Base-by-base conservation (phyloP, 2,113 vertebrate genomes). In the Brachionichthys hirsutus region DNA sequence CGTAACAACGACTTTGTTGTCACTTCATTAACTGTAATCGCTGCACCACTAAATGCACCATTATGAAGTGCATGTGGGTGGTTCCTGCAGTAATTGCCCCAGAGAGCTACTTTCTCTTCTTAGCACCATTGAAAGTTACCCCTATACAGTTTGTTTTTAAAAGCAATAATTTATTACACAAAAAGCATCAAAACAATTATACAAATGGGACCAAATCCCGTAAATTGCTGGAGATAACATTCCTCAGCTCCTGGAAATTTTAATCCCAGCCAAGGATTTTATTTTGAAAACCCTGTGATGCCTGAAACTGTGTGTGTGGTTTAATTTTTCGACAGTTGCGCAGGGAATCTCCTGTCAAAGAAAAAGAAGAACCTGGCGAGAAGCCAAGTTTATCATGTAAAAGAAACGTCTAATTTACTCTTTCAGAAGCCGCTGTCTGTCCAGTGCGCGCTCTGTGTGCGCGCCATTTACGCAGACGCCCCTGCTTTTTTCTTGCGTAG, bases 301-400 rank as follows among this genome's bases (percentile, higher is more conserved):
- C 20, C 1, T 10, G 18, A 1, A 2, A 42, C 2, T 20, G 3
- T 46, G 13, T 46, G 13, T 36, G 0, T 2, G 18, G 0, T 17
- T 73, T 81, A 59, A 69, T 48, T 13, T 35, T n/a, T n/a, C n/a
- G n/a, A n/a, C n/a, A n/a, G 72, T 67, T 10, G 68, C 60, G 67
- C 14, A 48, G 83, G 76, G 83, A 75, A 82, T 82, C 81, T 87
- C 76, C 81, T 82, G 78, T 83, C 81, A 82, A 12, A 68, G 56
- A 75, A 65, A 67, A 73, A 78, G 51, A 69, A 50, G 43, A 68
- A 67, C 59, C 81, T 72, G 78, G 73, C 73, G 38, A 73, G 60
- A 9, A n/a, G 73, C 63, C 73, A 81, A 84, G 78, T 88, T 90
- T 67, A 8, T 62, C 75, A 55, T 66, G 15, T 13, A 19, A 44